Evolutionary conservation across 2,888 invertebrate species (phyloP).

Genomic region (Thymelicus sylvestris): DNA sequence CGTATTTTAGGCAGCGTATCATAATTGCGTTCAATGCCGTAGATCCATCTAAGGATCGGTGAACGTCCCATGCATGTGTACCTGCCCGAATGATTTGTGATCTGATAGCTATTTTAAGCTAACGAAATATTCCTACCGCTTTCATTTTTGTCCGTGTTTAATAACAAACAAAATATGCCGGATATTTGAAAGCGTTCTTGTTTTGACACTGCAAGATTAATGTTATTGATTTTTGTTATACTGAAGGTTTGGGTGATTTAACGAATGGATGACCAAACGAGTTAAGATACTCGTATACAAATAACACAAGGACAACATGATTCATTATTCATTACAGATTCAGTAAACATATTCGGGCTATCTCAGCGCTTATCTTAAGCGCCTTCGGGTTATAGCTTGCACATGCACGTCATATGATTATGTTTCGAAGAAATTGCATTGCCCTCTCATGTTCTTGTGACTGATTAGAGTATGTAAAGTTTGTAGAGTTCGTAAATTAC

Average conservation of each 20-base stretch:
- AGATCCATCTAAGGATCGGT: constrained; percentile 46
- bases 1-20: constrained; percentile 32
- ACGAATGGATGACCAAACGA: constrained; percentile 21
- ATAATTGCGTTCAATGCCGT: constrained; percentile 41
- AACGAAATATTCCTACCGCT: constrained; percentile 72
- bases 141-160: constrained; percentile 71
- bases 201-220: constrained; percentile 69
- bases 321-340: constrained; percentile 37
- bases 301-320: constrained; percentile 26
- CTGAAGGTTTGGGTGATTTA: constrained; percentile 39
- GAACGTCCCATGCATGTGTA: constrained; percentile 50
- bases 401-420: constrained; percentile 32
- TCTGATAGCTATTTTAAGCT: constrained; percentile 77
- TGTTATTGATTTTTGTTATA: constrained; percentile 61
- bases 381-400: constrained; percentile 33
- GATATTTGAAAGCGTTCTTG: constrained; percentile 65
- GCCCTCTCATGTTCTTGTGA: constrained; percentile 22
- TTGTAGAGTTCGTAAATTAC: background rate
- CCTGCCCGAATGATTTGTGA: constrained; percentile 72
- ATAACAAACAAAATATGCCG: constrained; percentile 71
- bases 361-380: constrained; percentile 37
- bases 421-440: constrained; percentile 38
- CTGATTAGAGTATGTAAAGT: constrained; percentile 18
- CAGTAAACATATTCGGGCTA: constrained; percentile 37
- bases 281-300: constrained; percentile 20